These are phyloP conservation scores for Trissoscelio sp. DNA, from an alignment of 2,888 invertebrate species.

Conservation along the genomic window DNA sequence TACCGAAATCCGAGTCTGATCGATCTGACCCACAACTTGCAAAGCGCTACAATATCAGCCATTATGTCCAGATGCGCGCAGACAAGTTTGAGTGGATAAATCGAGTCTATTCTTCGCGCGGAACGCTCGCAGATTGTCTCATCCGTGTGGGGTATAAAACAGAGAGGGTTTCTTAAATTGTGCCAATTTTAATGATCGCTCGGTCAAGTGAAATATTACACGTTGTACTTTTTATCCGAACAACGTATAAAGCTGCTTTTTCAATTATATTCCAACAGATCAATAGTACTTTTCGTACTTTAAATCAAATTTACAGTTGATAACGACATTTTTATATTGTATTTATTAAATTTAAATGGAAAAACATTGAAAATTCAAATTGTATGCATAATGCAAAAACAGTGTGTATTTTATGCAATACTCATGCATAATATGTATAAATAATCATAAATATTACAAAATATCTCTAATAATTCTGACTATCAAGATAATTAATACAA, in stretches of 20 bases:
- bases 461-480: no score
- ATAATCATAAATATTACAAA: no score
- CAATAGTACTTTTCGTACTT: no score
- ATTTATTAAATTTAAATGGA: no score
- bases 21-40: slow-evolving; percentile 66
- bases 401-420: neutral
- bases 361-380: no score
- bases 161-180: slow-evolving; percentile 53
- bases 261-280: no score
- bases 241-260: neutral
- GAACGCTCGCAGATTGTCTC: slow-evolving; percentile 54
- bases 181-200: slow-evolving; percentile 49
- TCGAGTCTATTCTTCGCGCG: slow-evolving; percentile 59
- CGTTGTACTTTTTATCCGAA: slow-evolving; percentile 8
- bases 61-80: slow-evolving; percentile 66
- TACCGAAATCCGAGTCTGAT: slow-evolving; percentile 63
- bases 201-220: slow-evolving; percentile 29
- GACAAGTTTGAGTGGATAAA: slow-evolving; percentile 66
- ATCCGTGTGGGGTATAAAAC: slow-evolving; percentile 27
- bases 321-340: no score
- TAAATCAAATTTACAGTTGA: no score
- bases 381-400: no score
- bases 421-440: no score
- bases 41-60: slow-evolving; percentile 66
- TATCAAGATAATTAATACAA: no score